Percentiles rank a stretch among this genome's conserved stretches.
Evolutionary conservation across 2,113 vertebrate genomes (phyloP).

Genomic region (Eptesicus fuscus): DNA sequence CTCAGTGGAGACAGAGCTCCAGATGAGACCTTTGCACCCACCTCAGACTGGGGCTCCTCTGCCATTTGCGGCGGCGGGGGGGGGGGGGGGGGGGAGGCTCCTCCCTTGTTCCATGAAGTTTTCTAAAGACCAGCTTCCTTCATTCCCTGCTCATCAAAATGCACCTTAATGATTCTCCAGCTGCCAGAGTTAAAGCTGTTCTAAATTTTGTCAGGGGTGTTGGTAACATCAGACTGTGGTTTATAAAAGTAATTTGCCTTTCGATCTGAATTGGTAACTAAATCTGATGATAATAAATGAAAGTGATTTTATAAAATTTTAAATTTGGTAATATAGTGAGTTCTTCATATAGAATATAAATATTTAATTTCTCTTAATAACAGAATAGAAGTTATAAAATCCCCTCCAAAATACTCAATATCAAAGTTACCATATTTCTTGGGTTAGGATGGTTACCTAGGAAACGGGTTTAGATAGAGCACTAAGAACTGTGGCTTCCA

Average conservation of each 20-base stretch:
- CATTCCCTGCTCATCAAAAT: not conserved
- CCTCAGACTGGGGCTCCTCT: not conserved
- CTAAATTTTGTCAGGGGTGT: not conserved
- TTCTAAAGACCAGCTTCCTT: not conserved
- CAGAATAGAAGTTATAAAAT: not conserved
- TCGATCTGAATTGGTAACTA: constrained; percentile 5
- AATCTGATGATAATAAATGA: not conserved
- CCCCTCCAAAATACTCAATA: not conserved
- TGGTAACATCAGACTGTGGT: not conserved
- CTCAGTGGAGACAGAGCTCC: not conserved
- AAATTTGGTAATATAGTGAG: not conserved
- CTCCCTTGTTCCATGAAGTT: not conserved
- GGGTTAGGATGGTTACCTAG: not conserved
- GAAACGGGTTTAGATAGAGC: not conserved
- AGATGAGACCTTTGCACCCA: not conserved
- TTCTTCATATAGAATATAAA: not conserved
- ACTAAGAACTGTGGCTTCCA: not conserved
- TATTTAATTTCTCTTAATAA: not conserved
- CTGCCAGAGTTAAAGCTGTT: not conserved
- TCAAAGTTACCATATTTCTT: not conserved
- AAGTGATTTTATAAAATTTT: not conserved
- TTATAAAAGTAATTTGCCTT: constrained; percentile 35
- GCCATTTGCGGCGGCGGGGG: no score
- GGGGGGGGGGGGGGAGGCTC: fast-evolving
- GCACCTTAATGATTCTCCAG: not conserved